Evolutionary conservation across 2,888 invertebrate genomes (phyloP).

Genomic region (Apamea monoglypha): DNA sequence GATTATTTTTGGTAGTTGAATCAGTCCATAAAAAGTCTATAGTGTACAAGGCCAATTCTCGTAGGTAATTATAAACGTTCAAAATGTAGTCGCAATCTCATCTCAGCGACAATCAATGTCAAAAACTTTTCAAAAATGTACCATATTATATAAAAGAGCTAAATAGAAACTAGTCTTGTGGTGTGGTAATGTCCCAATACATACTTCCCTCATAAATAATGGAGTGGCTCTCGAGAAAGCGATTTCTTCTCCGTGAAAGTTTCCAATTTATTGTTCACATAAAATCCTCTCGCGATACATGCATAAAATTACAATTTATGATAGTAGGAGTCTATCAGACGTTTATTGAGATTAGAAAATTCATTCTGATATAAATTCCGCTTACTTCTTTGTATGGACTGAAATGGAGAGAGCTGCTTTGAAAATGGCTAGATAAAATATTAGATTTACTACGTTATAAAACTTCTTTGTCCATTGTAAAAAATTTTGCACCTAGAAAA

Average conservation of each 20-base stretch:
- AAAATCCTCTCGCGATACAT: conserved; percentile 38
- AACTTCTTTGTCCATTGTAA: background rate
- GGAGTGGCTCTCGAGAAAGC: conserved; percentile 46
- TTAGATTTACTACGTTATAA: background rate
- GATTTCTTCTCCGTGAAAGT: conserved; percentile 56
- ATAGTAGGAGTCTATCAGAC: background rate
- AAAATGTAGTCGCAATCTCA: no score
- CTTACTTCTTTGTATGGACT: background rate
- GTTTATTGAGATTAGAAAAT: conserved; percentile 33
- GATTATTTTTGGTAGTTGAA: no score
- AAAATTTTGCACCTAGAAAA: background rate
- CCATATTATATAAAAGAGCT: background rate
- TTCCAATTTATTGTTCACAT: conserved; percentile 40
- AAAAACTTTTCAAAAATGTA: no score
- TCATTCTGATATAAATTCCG: background rate
- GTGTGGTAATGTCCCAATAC: conserved; percentile 6
- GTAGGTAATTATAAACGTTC: no score
- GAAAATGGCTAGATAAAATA: background rate
- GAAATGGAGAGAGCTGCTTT: background rate
- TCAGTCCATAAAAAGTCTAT: no score
- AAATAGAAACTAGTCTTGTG: conserved; percentile 18
- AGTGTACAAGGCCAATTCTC: no score
- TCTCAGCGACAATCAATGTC: no score
- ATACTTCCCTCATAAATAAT: conserved; percentile 13
- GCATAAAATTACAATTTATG: conserved; percentile 47